Evolutionary conservation across 2,797 vertebrate genomes (phyloP).

Genomic region (Myotis pilosus): DNA sequence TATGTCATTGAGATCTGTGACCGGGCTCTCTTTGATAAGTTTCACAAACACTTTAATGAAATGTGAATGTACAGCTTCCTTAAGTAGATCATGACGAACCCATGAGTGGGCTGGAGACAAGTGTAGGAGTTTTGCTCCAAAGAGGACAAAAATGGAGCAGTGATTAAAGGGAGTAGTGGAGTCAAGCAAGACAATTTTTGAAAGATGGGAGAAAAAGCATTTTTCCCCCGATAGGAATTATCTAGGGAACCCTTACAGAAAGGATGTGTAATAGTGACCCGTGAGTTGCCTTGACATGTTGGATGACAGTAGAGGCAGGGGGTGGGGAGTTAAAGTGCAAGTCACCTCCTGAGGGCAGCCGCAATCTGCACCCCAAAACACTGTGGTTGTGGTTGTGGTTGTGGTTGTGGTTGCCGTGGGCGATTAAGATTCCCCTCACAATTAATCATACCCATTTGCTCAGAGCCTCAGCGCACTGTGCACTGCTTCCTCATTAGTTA

Average conservation of each 20-base stretch:
- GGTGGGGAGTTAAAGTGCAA: background rate
- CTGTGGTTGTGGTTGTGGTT: background rate
- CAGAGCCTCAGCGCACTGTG: background rate
- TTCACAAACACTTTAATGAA: background rate
- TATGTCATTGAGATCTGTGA: background rate
- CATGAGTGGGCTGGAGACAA: background rate
- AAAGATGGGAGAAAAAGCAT: background rate
- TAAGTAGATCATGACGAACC: background rate
- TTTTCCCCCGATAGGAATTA: background rate
- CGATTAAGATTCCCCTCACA: constrained; percentile 14
- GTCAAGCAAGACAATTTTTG: background rate
- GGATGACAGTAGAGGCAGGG: background rate
- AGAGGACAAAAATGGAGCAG: background rate
- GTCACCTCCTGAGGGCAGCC: constrained; percentile 20
- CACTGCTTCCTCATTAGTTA: background rate
- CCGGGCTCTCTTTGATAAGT: background rate
- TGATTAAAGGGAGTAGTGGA: background rate
- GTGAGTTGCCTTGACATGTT: background rate
- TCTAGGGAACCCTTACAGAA: background rate
- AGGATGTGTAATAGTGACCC: background rate
- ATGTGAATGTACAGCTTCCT: background rate
- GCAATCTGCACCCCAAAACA: background rate
- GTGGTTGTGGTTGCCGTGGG: background rate
- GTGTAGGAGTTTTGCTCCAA: background rate
- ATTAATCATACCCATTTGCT: background rate